Percentiles rank a stretch among this genome's conserved stretches.
Conservation (phyloP, 2,888 invertebrate genomes). For the Caenorhabditis macrosperma region DNA sequence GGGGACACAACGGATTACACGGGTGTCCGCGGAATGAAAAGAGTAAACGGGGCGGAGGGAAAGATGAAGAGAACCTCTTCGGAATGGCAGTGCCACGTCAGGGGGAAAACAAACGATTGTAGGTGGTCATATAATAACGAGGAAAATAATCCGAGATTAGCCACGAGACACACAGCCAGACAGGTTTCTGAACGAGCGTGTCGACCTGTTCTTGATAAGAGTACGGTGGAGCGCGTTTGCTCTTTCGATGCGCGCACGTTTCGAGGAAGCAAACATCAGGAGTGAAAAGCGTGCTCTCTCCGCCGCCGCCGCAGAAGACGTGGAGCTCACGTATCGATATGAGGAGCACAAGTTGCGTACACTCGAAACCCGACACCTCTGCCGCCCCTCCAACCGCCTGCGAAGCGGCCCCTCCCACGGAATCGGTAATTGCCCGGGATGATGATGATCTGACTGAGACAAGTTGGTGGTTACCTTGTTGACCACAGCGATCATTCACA, state of each 20-base stretch:
- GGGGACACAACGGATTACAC: conserved; percentile 15
- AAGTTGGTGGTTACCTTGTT: no score
- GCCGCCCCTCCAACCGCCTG: background rate
- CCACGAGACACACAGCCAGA: conserved; percentile 8
- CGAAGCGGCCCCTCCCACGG: conserved; percentile 37
- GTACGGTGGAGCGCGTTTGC: background rate
- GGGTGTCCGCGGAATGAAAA: conserved; percentile 28
- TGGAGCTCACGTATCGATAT: conserved; percentile 33
- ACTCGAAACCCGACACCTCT: conserved; percentile 38
- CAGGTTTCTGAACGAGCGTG: conserved; percentile 1
- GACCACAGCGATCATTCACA: background rate
- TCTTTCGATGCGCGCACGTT: background rate
- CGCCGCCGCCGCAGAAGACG: background rate
- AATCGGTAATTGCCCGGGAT: conserved; percentile 39
- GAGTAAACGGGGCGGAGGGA: background rate
- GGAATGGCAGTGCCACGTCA: conserved; percentile 17
- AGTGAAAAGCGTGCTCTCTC: background rate
- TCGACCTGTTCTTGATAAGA: background rate
- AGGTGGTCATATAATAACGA: conserved; percentile 24
- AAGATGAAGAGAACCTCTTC: background rate
- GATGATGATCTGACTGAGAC: no score
- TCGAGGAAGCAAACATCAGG: background rate
- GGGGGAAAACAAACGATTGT: conserved; percentile 2
- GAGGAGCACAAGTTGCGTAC: conserved; percentile 25
- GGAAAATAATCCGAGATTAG: conserved; percentile 33